Evolutionary conservation across 2,888 invertebrate species (phyloP).

Genomic region (Sialis fuliginosa): DNA sequence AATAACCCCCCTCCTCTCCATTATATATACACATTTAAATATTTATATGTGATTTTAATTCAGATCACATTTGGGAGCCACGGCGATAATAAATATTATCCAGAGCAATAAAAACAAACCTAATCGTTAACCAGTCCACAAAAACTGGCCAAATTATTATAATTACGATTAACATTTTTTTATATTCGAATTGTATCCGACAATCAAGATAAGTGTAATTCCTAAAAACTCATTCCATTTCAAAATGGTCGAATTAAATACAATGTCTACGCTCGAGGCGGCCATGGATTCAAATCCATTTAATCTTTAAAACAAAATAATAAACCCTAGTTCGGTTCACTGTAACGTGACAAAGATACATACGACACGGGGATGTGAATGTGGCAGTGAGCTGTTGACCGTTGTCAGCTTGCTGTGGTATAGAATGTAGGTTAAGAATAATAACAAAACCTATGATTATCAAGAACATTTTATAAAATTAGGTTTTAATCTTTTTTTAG

Average conservation of each 20-base stretch:
- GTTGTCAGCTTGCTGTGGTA: too few relatives aligned
- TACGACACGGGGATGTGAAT: too few relatives aligned
- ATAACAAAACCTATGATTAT: conserved; percentile 15
- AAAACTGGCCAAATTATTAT: neutral
- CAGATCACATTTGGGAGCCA: too few relatives aligned
- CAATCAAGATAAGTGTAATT: conserved; percentile 3
- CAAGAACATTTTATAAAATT: conserved; percentile 12
- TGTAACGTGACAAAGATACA: too few relatives aligned
- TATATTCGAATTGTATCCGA: neutral
- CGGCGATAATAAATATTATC: neutral
- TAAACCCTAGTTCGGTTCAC: too few relatives aligned
- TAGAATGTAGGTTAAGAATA: conserved; percentile 14
- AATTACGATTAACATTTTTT: neutral
- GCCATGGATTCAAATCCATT: conserved; percentile 4
- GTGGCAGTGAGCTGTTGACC: too few relatives aligned
- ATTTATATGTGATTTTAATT: too few relatives aligned
- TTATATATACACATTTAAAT: too few relatives aligned
- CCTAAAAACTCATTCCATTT: conserved; percentile 2
- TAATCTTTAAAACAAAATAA: neutral
- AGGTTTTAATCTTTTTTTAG: conserved; percentile 13
- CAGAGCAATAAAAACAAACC: neutral
- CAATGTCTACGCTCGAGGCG: conserved; percentile 2
- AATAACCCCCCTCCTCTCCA: too few relatives aligned
- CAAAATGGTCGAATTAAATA: conserved; percentile 1
- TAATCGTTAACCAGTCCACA: neutral